These are phyloP conservation scores for Sebastes jordani DNA, from an alignment of 2,797 vertebrate genomes.

Conservation along the genomic window DNA sequence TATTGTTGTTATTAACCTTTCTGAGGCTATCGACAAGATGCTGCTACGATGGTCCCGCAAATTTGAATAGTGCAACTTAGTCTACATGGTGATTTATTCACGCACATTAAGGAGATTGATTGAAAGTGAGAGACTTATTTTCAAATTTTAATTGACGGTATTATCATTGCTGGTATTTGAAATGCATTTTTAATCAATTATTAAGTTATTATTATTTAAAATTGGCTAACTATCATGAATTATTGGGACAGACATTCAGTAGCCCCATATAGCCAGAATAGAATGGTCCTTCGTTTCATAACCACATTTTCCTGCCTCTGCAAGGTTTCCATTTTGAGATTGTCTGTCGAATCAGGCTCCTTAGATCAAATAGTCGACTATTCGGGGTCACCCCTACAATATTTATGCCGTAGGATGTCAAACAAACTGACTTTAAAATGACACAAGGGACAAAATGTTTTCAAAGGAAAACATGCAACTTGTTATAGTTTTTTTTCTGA, in stretches of 20 bases:
- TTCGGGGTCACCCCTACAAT: neutral
- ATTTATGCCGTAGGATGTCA: neutral
- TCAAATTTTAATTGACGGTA: too few relatives aligned
- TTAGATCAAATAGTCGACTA: neutral
- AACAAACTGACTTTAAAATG: neutral
- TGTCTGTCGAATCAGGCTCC: neutral
- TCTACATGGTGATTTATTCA: too few relatives aligned
- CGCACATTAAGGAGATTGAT: too few relatives aligned
- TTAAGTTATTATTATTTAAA: too few relatives aligned
- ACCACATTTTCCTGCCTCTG: neutral
- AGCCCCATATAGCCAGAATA: neutral
- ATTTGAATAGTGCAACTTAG: too few relatives aligned
- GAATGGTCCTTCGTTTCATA: neutral
- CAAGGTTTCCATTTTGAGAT: rapidly evolving
- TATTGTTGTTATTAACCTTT: too few relatives aligned
- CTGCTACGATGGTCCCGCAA: too few relatives aligned
- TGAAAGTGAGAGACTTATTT: too few relatives aligned
- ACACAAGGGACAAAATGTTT: neutral
- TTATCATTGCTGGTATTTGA: too few relatives aligned
- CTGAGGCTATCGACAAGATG: too few relatives aligned
- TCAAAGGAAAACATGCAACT: neutral
- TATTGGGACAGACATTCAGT: neutral
- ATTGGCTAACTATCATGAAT: too few relatives aligned
- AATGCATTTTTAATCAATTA: too few relatives aligned
- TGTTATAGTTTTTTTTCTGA: neutral